Conservation (phyloP, 2,888 invertebrate genomes). For the Labia minor region DNA sequence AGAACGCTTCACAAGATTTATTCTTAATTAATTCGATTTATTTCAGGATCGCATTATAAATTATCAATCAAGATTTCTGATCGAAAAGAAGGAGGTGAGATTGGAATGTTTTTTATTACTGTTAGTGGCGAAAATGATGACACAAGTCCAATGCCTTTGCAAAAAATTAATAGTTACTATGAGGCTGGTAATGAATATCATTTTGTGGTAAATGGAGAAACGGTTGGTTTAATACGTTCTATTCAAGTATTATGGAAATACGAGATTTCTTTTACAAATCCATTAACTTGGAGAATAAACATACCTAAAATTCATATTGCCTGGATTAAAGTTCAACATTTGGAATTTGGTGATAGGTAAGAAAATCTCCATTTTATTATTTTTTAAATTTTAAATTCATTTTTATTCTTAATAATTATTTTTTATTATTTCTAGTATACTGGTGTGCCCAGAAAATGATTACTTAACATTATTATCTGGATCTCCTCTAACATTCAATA, state of each 20-base stretch:
- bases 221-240: conserved; percentile 54
- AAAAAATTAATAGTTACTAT: conserved; percentile 44
- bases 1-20: too few species aligned
- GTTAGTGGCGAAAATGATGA: conserved; percentile 51
- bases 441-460: not conserved
- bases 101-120: conserved; percentile 58
- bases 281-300: conserved; percentile 70
- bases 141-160: conserved; percentile 48
- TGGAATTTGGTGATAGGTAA: conserved; percentile 58
- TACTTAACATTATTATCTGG: not conserved
- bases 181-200: conserved; percentile 61
- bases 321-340: conserved; percentile 56
- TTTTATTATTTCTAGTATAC: not conserved
- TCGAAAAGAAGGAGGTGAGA: conserved; percentile 61
- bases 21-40: conserved; percentile 14
- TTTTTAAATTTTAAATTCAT: not conserved
- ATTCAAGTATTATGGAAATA: conserved; percentile 69
- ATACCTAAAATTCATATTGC: conserved; percentile 64
- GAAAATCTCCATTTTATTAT: not conserved
- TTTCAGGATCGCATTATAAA: conserved; percentile 67
- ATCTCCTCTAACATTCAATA: not conserved
- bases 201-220: conserved; percentile 54
- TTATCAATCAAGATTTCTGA: conserved; percentile 63
- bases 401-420: not conserved
- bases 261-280: conserved; percentile 65